Base-by-base conservation (phyloP, 2,888 invertebrate genomes). In the Cephus pulcher region DNA sequence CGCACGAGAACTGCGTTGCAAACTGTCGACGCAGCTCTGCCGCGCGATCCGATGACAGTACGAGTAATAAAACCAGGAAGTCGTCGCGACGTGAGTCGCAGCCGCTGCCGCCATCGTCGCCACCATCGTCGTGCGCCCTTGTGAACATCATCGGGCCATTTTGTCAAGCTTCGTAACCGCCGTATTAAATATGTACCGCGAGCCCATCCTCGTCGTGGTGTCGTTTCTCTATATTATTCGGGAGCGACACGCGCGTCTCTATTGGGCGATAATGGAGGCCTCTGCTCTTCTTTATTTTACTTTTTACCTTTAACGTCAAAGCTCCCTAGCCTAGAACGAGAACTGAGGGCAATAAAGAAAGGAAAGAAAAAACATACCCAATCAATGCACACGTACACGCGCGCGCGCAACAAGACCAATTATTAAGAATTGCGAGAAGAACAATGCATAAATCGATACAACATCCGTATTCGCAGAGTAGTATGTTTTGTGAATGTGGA, bases 1-100 rank as follows among this genome's bases (percentile, higher is more conserved):
- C 87, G 88, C 88, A 86, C 84, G 88, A 85, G 86, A 56, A 56
- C 85, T 85, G 86, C 88, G 86, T 86, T 83, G 83, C 85, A 76
- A 69, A 80, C 75, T 78, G 78, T 23, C 56, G 56, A 23, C 33
- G 87, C 87, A 87, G 87, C 86, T 85, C 86, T 86, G 86, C 85
- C 86, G 85, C 86, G 85, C 84, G 84, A 86, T 80, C 70, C 78
- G 70, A 82, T 81, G 82, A 83, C 37, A 75, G 56, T 56, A 56
- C 56, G 56, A 37, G 56, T 56, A 56, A 74, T n/a, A 75, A 76
- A 75, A 80, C 75, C 77, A 80, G 79, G 77, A 77, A 79, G 77
- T 76, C 74, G 77, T 78, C 70, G 80, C 80, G 78, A 80, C 78
- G 80, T 75, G 76, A 77, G 77, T 79, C 69, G 77, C 79, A 79